These are phyloP conservation scores for Spodoptera exigua DNA, from an alignment of 2,888 invertebrate species.

Conservation along the genomic window DNA sequence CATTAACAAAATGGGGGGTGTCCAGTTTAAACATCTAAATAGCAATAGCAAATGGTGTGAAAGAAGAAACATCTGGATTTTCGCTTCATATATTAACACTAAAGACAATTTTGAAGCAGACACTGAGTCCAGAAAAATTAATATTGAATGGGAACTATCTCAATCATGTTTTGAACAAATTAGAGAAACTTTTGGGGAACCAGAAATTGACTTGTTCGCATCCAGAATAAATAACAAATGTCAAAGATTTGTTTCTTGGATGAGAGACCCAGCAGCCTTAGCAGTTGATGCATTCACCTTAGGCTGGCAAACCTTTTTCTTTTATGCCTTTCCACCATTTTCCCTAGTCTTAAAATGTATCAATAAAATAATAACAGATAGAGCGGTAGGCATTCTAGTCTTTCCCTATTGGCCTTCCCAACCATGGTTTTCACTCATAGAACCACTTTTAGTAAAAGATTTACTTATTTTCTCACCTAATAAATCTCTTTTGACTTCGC, in stretches of 20 bases:
- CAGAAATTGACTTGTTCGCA: slow-evolving; percentile 17
- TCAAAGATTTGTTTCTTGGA: slow-evolving; percentile 3
- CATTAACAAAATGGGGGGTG: too few species aligned
- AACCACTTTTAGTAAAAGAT: neutral
- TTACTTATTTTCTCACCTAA: neutral
- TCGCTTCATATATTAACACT: too few species aligned
- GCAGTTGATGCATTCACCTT: slow-evolving; percentile 15
- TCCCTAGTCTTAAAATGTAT: slow-evolving; percentile 7
- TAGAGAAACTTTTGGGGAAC: too few species aligned
- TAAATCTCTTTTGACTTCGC: neutral
- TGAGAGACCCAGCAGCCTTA: slow-evolving; percentile 9
- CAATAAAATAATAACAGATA: slow-evolving; percentile 4
- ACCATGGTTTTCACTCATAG: slow-evolving; percentile 7
- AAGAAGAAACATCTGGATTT: too few species aligned
- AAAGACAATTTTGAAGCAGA: too few species aligned
- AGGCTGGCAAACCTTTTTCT: neutral
- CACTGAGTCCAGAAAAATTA: too few species aligned
- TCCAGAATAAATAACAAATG: slow-evolving; percentile 17
- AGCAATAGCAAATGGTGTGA: too few species aligned
- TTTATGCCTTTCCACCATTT: slow-evolving; percentile 19
- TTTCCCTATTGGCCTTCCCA: slow-evolving; percentile 17
- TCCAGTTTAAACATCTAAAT: too few species aligned
- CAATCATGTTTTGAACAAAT: too few species aligned
- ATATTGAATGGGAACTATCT: too few species aligned
- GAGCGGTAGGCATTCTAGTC: slow-evolving; percentile 10